Evolutionary conservation across 2,888 invertebrate genomes (phyloP), one percentile per base, ranked within the genome.

Genomic region (Agriopis marginaria): DNA sequence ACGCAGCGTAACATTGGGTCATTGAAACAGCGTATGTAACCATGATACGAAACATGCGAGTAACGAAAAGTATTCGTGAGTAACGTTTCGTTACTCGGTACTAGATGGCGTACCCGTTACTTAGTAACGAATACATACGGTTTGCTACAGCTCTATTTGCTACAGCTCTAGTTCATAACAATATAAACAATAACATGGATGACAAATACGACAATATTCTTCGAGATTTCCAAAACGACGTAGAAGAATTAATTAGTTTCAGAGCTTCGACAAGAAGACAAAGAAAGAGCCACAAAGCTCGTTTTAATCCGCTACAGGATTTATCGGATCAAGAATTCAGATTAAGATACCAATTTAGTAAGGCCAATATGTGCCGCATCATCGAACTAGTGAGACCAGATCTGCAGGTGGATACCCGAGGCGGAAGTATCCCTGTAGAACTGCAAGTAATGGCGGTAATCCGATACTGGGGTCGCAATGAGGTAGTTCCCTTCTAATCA

Each of bases 391-490:
- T 58, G 10, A 42, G 42, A 17, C 10, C 42, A 14, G 56, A 56
- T 56, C 44, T 56, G n/a, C 14, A 14, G 7, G 14, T 14, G 10
- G 56, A 51, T 44, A 56, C 51, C 8, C 17, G 51, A 17, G 51
- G 51, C 7, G 51, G 17, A 17, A n/a, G 51, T 23, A 51, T 51
- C 9, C 51, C 51, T 9, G 23, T 51, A 51, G 51, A 51, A 51
- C 51, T 51, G 17, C 51, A 51, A 51, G 51, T 51, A 23, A 51
- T 51, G 51, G 51, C 51, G 5, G 51, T 51, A 10, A 9, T 51
- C 9, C 7, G 17, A 10, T 51, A 51, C 7, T 51, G 51, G 51
- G 51, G 51, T 51, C 23, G 10, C 51, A 17, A 56, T 42, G 40
- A 56, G 14, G 56, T 42, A 17, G 56, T 14, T 56, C n/a, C 49